Percentiles rank a stretch among this genome's conserved stretches.
Conservation (phyloP, 2,888 invertebrate genomes). For the Molanna angustata region DNA sequence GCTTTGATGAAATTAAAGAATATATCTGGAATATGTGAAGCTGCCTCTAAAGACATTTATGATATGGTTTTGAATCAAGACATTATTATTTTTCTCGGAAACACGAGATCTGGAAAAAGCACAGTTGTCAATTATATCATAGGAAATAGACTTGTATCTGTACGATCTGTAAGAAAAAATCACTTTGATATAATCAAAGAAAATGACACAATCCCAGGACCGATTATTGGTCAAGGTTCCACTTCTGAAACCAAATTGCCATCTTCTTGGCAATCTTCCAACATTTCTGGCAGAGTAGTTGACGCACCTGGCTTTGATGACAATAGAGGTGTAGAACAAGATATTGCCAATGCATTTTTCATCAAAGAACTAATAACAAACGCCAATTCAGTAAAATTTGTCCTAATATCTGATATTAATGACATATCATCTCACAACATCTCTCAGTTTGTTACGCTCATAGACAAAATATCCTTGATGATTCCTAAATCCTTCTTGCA, state of each 20-base stretch:
- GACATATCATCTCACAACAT: not conserved
- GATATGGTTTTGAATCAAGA: too few relatives aligned
- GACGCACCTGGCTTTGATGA: slow-evolving; percentile 2
- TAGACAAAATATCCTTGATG: not conserved
- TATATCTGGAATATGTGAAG: too few relatives aligned
- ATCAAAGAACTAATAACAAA: not conserved
- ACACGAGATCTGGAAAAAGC: slow-evolving; percentile 1
- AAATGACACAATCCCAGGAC: not conserved
- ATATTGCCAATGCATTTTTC: not conserved
- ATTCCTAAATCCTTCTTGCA: not conserved
- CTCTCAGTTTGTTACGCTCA: not conserved
- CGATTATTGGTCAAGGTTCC: not conserved
- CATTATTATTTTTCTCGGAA: not conserved
- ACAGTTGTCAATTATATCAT: slow-evolving; percentile 1
- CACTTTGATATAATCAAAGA: not conserved
- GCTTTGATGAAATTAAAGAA: too few relatives aligned
- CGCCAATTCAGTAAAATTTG: slow-evolving; percentile 1
- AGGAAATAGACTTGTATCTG: not conserved
- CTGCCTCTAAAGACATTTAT: too few relatives aligned
- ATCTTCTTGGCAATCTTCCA: slow-evolving; percentile 1
- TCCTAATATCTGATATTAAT: not conserved
- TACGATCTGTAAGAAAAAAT: not conserved
- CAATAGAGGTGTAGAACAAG: slow-evolving; percentile 1
- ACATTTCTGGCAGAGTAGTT: not conserved
- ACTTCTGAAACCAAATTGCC: not conserved